phyloP scores from a whole-genome alignment of 2,113 vertebrate species.

The Oryzias curvinotus region DNA sequence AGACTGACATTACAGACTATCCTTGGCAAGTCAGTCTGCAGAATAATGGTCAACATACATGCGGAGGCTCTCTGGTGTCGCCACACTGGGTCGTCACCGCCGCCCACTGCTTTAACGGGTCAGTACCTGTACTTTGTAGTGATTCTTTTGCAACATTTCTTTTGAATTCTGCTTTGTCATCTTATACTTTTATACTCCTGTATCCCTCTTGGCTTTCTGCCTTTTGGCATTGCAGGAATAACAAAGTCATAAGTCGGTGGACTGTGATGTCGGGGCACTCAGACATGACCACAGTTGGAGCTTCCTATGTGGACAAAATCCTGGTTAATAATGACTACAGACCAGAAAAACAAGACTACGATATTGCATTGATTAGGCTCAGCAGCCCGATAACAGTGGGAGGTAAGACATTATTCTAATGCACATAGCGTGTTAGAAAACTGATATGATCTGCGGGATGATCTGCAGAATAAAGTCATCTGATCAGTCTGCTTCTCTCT shows the following conservation, averaged over 20 bases:
- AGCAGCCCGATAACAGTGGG: conserved; percentile 72
- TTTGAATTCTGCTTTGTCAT: background rate
- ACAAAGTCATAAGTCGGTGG: conserved; percentile 77
- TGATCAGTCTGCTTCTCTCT: background rate
- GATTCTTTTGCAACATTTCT: background rate
- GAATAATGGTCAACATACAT: conserved; percentile 79
- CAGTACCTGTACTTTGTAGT: conserved; percentile 3
- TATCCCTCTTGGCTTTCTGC: background rate
- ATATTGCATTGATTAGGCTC: conserved; percentile 88
- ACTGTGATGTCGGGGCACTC: conserved; percentile 74
- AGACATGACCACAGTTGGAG: conserved; percentile 51
- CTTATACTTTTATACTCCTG: background rate
- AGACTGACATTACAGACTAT: conserved; percentile 79
- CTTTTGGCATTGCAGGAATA: conserved; percentile 33
- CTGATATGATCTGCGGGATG: background rate
- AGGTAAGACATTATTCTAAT: conserved; percentile 68
- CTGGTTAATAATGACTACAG: conserved; percentile 67
- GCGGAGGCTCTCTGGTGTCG: conserved; percentile 87
- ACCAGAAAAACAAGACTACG: conserved; percentile 69
- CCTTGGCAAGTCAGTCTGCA: conserved; percentile 94
- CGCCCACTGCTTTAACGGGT: conserved; percentile 83
- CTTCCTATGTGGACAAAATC: conserved; percentile 81
- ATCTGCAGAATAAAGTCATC: too few relatives aligned
- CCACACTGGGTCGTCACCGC: conserved; percentile 81
- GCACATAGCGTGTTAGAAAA: background rate